A percentile compares a stretch with the other conserved stretches of the same genome.
Conservation (phyloP, 2,113 vertebrate genomes). For the Pomatorhinus ruficollis region DNA sequence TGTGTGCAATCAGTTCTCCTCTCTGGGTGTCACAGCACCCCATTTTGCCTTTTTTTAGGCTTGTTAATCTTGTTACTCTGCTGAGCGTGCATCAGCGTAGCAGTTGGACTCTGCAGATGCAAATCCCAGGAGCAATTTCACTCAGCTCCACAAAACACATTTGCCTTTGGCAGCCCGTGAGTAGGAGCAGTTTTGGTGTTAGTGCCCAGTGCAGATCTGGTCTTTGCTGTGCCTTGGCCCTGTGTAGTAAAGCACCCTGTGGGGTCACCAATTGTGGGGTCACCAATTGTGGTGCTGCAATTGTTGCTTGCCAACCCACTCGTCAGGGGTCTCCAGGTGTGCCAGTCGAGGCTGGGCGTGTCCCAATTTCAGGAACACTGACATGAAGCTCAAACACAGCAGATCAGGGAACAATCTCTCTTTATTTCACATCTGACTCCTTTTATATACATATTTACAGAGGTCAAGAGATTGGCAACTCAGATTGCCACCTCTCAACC, state of each 20-base stretch:
- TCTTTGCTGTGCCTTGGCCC: not conserved
- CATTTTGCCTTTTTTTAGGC: not conserved
- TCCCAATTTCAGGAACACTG: too few species aligned
- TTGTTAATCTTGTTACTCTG: not conserved
- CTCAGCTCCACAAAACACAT: not conserved
- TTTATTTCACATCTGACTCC: too few species aligned
- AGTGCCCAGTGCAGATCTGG: not conserved
- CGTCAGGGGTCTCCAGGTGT: too few species aligned
- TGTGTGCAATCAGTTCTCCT: not conserved
- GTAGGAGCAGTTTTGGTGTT: not conserved
- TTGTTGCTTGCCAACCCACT: too few species aligned
- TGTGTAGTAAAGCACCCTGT: not conserved
- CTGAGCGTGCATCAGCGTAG: not conserved
- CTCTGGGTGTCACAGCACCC: not conserved
- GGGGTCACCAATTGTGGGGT: too few species aligned
- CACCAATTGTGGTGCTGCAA: too few species aligned
- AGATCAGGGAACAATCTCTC: too few species aligned
- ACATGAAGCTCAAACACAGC: too few species aligned
- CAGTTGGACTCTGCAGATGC: not conserved
- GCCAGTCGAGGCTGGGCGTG: too few species aligned
- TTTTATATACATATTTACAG: too few species aligned
- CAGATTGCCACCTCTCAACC: too few species aligned
- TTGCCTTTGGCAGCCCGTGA: not conserved
- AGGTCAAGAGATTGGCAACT: too few species aligned
- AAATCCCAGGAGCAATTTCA: not conserved